These are phyloP conservation scores for Lottia scabra DNA, from an alignment of 2,888 invertebrate species.

Conservation along the genomic window DNA sequence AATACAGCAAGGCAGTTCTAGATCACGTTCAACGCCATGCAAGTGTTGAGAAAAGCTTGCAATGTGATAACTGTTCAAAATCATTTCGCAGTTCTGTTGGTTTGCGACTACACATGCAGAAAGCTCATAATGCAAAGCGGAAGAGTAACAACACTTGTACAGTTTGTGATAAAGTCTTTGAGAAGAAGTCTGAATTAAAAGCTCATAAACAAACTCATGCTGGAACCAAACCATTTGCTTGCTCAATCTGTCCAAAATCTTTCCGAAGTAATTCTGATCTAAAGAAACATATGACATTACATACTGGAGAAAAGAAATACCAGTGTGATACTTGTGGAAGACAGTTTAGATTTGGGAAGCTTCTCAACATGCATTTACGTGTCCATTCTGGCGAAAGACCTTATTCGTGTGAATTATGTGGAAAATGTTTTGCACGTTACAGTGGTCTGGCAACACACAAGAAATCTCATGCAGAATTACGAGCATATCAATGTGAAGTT, in stretches of 20 bases:
- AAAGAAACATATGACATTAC: not conserved
- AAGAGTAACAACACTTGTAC: no score
- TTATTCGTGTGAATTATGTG: slow-evolving; percentile 4
- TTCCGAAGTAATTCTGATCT: not conserved
- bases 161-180: no score
- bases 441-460: not conserved
- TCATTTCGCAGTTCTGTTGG: no score
- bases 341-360: not conserved
- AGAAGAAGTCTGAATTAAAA: not conserved
- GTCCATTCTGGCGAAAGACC: slow-evolving; percentile 26
- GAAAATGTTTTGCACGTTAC: slow-evolving; percentile 6
- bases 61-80: no score
- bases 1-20: no score
- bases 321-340: not conserved
- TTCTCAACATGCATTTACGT: not conserved
- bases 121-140: no score
- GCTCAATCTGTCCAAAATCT: not conserved
- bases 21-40: no score
- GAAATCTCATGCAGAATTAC: not conserved
- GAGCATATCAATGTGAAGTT: slow-evolving; percentile 4
- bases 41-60: no score
- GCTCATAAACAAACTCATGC: not conserved
- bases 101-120: no score
- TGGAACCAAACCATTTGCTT: not conserved
- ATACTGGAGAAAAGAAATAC: not conserved